Evolutionary conservation across 2,888 invertebrate species (phyloP).

Genomic region (Spodoptera littoralis): DNA sequence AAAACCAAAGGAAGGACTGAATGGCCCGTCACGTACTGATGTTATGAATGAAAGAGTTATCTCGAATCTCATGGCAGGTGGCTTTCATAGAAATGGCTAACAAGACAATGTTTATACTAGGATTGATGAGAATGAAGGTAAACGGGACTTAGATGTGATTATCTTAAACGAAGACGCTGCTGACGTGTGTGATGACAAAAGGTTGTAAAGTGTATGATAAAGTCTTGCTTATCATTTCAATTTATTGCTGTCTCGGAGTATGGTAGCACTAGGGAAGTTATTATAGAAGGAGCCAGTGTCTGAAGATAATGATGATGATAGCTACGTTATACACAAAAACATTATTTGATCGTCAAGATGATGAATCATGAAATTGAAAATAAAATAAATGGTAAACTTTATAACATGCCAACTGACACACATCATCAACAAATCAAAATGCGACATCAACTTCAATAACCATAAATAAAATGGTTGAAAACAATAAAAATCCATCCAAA

Average conservation of each 20-base stretch:
- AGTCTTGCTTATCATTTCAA: slow-evolving; percentile 24
- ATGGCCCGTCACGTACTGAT: slow-evolving; percentile 72
- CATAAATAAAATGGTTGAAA: slow-evolving; percentile 24
- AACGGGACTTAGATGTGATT: slow-evolving; percentile 39
- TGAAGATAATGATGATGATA: background rate
- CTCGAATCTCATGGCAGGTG: slow-evolving; percentile 78
- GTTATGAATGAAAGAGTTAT: slow-evolving; percentile 82
- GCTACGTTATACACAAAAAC: background rate
- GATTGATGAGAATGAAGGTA: slow-evolving; percentile 53
- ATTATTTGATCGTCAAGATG: too few relatives aligned
- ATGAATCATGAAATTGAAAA: background rate
- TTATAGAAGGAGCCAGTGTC: background rate
- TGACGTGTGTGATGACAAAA: slow-evolving; percentile 42
- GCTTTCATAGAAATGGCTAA: slow-evolving; percentile 70
- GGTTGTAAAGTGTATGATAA: slow-evolving; percentile 48
- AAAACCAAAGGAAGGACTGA: slow-evolving; percentile 44
- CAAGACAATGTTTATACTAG: slow-evolving; percentile 51
- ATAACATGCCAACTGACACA: slow-evolving; percentile 1
- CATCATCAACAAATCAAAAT: slow-evolving; percentile 13
- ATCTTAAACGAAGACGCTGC: slow-evolving; percentile 44
- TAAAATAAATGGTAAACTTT: background rate
- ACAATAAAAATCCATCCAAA: slow-evolving; percentile 41
- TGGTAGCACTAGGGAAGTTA: slow-evolving; percentile 11
- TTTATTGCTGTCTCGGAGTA: slow-evolving; percentile 19
- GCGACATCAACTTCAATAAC: background rate